Evolutionary conservation across 2,888 invertebrate species (phyloP).

Genomic region (Aromia moschata): DNA sequence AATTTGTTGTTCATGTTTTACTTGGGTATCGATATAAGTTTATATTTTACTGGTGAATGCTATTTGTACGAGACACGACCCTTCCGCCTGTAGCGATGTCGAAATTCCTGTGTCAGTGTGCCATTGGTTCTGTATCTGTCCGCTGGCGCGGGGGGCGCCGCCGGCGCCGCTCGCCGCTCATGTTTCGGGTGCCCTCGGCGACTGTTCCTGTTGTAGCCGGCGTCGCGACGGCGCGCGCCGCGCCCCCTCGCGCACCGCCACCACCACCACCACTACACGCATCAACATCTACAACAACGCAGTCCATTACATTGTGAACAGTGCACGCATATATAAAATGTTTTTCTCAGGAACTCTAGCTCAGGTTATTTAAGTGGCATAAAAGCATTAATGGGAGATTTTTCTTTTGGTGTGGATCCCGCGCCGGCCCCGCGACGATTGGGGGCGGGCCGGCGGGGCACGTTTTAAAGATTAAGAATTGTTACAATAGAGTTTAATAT

Average conservation of each 20-base stretch:
- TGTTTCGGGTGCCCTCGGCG: conserved; percentile 37
- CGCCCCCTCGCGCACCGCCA: conserved; percentile 38
- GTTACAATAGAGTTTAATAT: conserved; percentile 40
- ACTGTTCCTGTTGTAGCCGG: conserved; percentile 34
- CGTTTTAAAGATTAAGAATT: conserved; percentile 33
- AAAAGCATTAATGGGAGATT: conserved; percentile 14
- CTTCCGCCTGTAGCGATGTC: conserved; percentile 39
- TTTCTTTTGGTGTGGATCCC: conserved; percentile 24
- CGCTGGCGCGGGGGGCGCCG: conserved; percentile 38
- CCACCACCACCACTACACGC: conserved; percentile 37
- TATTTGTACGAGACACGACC: conserved; percentile 59
- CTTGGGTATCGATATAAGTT: conserved; percentile 58
- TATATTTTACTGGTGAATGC: conserved; percentile 61
- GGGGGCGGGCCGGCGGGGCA: conserved; percentile 8
- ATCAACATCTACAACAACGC: conserved; percentile 51
- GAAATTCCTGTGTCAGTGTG: conserved; percentile 62
- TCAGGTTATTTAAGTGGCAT: conserved; percentile 54
- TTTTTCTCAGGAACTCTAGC: conserved; percentile 63
- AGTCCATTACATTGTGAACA: conserved; percentile 20
- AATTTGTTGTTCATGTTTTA: conserved; percentile 63
- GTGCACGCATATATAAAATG: conserved; percentile 33
- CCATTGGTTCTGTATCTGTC: conserved; percentile 57
- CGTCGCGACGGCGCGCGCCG: conserved; percentile 37
- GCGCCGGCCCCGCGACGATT: too few species aligned
- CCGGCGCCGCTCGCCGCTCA: conserved; percentile 12